Percentiles rank a stretch among this genome's conserved stretches.
Evolutionary conservation across 2,797 vertebrate genomes (phyloP).

Genomic region (Coregonus sp.): DNA sequence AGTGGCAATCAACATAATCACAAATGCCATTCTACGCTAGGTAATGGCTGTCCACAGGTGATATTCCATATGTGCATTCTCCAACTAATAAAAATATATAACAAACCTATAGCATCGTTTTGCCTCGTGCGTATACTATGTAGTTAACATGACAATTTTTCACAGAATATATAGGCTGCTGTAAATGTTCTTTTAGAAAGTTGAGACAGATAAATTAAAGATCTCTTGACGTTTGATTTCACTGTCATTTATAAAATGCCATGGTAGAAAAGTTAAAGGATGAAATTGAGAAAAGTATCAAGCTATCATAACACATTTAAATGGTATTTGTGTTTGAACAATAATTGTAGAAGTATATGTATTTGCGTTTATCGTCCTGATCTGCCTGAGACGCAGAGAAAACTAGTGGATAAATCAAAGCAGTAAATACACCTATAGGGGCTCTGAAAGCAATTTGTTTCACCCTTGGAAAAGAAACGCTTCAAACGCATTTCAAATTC

Average conservation of each 20-base stretch:
- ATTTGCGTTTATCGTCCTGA: background rate
- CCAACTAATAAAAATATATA: background rate
- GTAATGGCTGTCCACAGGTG: constrained; percentile 35
- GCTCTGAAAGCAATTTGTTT: constrained; percentile 14
- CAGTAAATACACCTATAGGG: background rate
- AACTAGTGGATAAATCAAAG: background rate
- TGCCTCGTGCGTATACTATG: background rate
- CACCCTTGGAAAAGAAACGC: constrained; percentile 4
- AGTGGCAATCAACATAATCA: constrained; percentile 64
- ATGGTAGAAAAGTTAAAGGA: background rate
- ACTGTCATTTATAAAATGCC: background rate
- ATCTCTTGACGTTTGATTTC: background rate
- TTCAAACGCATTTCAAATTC: constrained; percentile 16
- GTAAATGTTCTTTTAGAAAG: background rate
- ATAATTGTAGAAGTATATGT: background rate
- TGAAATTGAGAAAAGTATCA: background rate
- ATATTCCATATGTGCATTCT: constrained; percentile 29
- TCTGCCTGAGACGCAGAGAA: background rate
- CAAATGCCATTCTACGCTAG: constrained; percentile 39
- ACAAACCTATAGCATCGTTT: background rate
- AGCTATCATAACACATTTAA: background rate
- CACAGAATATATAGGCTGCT: background rate
- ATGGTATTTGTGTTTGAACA: background rate
- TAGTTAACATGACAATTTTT: too few species aligned
- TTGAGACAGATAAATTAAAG: background rate